phyloP scores from a whole-genome alignment of 2,888 invertebrate species.

The Hirtodrosophila histrioides region DNA sequence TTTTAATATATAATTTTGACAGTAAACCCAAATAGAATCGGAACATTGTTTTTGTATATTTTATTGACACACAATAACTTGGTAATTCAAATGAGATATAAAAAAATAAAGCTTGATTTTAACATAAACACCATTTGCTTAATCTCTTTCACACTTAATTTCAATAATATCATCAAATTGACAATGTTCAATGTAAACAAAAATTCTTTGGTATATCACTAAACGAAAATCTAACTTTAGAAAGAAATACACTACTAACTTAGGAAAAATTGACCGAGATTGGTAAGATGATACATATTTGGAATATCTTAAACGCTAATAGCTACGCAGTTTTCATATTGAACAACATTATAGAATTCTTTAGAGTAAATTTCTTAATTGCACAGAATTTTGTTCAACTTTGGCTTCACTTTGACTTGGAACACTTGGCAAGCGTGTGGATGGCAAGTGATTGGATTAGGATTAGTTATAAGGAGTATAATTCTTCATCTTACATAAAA shows the following conservation, averaged over 20 bases:
- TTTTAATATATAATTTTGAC: too few species aligned
- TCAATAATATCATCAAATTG: constrained; percentile 49
- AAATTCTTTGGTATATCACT: constrained; percentile 67
- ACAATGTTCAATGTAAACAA: constrained; percentile 38
- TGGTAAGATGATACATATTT: constrained; percentile 19
- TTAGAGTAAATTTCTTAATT: constrained; percentile 64
- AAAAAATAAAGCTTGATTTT: constrained; percentile 67
- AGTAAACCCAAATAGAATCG: not conserved
- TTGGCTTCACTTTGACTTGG: constrained; percentile 70
- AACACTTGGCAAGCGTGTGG: constrained; percentile 65
- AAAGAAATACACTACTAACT: constrained; percentile 38
- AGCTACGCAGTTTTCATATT: constrained; percentile 53
- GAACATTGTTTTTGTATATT: constrained; percentile 38
- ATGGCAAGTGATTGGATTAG: constrained; percentile 59
- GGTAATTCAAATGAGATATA: constrained; percentile 45
- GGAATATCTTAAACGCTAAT: constrained; percentile 55
- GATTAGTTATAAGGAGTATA: constrained; percentile 25
- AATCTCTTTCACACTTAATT: constrained; percentile 31
- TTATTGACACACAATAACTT: constrained; percentile 64
- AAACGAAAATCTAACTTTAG: constrained; percentile 58
- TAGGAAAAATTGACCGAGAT: constrained; percentile 59
- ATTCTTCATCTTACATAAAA: constrained; percentile 43
- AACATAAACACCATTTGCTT: constrained; percentile 57
- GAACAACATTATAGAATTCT: constrained; percentile 70
- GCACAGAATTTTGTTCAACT: constrained; percentile 71